Evolutionary conservation across 2,113 vertebrate species (phyloP).

Genomic region (Trinectes maculatus): DNA sequence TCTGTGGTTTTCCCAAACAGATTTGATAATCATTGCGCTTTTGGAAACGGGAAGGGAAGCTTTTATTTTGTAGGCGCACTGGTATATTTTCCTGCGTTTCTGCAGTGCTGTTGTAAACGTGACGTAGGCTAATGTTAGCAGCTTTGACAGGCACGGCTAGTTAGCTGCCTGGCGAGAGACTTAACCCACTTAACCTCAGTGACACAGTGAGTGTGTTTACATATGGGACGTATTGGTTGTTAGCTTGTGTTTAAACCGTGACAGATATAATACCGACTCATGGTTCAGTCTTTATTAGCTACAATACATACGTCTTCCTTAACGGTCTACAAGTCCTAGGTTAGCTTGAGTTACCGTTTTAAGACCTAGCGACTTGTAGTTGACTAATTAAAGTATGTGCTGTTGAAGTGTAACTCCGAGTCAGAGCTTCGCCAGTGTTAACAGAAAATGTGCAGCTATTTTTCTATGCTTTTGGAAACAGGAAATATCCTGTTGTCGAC

Average conservation of each 20-base stretch:
- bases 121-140: slow-evolving; percentile 11
- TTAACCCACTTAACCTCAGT: slow-evolving; percentile 56
- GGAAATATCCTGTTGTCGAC: background rate
- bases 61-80: slow-evolving; percentile 40
- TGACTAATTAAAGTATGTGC: slow-evolving; percentile 19
- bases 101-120: background rate
- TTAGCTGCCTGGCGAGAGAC: slow-evolving; percentile 46
- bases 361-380: slow-evolving; percentile 35
- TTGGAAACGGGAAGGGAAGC: fast-evolving
- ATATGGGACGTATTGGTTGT: slow-evolving; percentile 11
- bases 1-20: too few species aligned
- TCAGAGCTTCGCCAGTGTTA: background rate
- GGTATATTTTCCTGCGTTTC: background rate
- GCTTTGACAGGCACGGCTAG: slow-evolving; percentile 53
- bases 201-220: slow-evolving; percentile 63
- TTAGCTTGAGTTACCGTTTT: slow-evolving; percentile 40
- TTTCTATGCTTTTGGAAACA: background rate
- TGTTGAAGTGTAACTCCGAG: background rate
- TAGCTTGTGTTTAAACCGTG: slow-evolving; percentile 7
- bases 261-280: background rate
- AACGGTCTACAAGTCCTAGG: slow-evolving; percentile 35
- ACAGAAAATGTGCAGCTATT: background rate
- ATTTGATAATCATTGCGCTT: too few species aligned
- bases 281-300: background rate
- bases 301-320: slow-evolving; percentile 1